Percentiles rank a stretch among this genome's conserved stretches.
These are phyloP conservation scores for Borostomias antarcticus DNA, from an alignment of 2,797 vertebrate species.

Conservation along the genomic window DNA sequence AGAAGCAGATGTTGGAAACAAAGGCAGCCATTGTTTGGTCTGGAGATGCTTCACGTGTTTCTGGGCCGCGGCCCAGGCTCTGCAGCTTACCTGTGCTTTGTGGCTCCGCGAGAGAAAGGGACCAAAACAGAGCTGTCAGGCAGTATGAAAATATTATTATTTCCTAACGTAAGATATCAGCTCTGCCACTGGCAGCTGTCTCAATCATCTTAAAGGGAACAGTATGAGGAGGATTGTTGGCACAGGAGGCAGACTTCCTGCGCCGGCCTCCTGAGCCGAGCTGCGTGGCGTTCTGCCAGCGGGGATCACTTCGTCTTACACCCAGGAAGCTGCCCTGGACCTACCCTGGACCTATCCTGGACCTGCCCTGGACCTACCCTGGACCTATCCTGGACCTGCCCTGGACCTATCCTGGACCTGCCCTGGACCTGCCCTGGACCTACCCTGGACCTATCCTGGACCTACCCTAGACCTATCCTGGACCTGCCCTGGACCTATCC, in stretches of 20 bases:
- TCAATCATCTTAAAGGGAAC: constrained; percentile 70
- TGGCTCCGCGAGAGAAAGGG: constrained; percentile 73
- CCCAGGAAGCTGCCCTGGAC: constrained; percentile 38
- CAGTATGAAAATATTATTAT: constrained; percentile 75
- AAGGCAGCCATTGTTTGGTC: constrained; percentile 82
- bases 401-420: too few relatives aligned
- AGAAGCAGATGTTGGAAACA: constrained; percentile 83
- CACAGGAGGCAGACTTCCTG: constrained; percentile 42
- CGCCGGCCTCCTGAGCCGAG: constrained; percentile 49
- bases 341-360: constrained; percentile 27
- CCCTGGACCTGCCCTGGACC: too few relatives aligned
- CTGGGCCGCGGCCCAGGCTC: constrained; percentile 79
- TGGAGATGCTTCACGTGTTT: constrained; percentile 77
- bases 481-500: too few relatives aligned
- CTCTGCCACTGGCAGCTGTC: constrained; percentile 66
- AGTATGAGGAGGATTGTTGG: constrained; percentile 67
- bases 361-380: constrained; percentile 32
- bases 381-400: too few relatives aligned
- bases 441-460: too few relatives aligned
- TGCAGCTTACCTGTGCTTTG: constrained; percentile 83
- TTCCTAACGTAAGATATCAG: constrained; percentile 76
- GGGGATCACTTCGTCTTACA: constrained; percentile 45
- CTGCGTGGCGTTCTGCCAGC: constrained; percentile 50
- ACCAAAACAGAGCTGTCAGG: constrained; percentile 78
- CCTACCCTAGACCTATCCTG: too few relatives aligned